These are phyloP conservation scores for Chloebia gouldiae DNA, from an alignment of 2,113 vertebrate genomes.

Conservation along the genomic window DNA sequence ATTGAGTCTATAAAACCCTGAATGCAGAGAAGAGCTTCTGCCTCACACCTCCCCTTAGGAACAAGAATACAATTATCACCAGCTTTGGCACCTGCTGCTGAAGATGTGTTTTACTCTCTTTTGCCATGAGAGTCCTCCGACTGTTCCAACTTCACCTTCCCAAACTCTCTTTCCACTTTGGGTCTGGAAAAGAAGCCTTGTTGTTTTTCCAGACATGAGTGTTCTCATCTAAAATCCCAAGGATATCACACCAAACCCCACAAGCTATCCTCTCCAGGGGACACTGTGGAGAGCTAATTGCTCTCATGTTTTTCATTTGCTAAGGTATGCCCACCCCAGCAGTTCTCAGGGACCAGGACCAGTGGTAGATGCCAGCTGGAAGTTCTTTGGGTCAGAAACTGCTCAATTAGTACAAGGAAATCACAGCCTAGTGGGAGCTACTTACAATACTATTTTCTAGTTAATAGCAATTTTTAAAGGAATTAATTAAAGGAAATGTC, in stretches of 20 bases:
- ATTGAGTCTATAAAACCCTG: background rate
- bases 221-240: background rate
- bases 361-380: background rate
- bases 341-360: background rate
- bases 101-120: background rate
- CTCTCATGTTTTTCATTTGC: background rate
- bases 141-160: background rate
- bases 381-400: background rate
- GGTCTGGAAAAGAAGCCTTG: background rate
- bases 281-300: background rate
- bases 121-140: background rate
- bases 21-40: background rate
- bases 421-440: background rate
- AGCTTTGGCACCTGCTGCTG: background rate
- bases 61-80: background rate
- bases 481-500: conserved; percentile 7
- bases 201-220: background rate
- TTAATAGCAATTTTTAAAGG: background rate
- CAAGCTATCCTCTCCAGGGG: background rate
- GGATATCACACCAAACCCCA: background rate
- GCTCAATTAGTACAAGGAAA: background rate
- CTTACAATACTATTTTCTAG: background rate
- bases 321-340: background rate
- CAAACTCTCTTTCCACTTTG: background rate
- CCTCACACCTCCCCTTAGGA: background rate